These are phyloP conservation scores for Ramazzottius varieornatus DNA, from an alignment of 2,888 invertebrate species.

Conservation along the genomic window DNA sequence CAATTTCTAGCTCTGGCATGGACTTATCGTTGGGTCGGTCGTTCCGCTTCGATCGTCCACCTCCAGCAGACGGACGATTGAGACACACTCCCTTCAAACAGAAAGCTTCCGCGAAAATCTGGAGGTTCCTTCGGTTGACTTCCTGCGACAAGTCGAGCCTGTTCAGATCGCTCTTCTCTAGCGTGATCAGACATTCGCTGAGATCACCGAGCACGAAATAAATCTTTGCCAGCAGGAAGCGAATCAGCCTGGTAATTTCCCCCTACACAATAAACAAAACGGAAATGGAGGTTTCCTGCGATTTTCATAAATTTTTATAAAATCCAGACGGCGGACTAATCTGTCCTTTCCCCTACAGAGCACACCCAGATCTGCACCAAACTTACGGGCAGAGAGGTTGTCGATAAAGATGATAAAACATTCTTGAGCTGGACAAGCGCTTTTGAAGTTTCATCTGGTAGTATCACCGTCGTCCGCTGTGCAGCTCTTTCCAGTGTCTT, in stretches of 20 bases:
- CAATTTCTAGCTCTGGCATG: not conserved
- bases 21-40: not conserved
- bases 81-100: not conserved
- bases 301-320: too few species aligned
- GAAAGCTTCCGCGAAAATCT: not conserved
- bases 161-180: not conserved
- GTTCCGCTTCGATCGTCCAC: not conserved
- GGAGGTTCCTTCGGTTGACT: not conserved
- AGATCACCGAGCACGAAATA: not conserved
- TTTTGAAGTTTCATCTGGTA: not conserved
- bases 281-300: too few species aligned
- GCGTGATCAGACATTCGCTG: not conserved
- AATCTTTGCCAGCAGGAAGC: not conserved
- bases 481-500: not conserved
- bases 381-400: not conserved
- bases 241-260: not conserved
- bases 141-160: not conserved
- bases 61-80: not conserved
- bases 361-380: not conserved
- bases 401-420: not conserved
- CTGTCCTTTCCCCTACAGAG: too few species aligned
- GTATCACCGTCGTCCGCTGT: not conserved
- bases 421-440: not conserved
- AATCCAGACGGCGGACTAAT: too few species aligned
- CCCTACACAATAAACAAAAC: not conserved